A percentile compares a stretch with the other conserved stretches of the same genome.
phyloP scores from a whole-genome alignment of 2,888 invertebrate species.

The Liopterus haemorrhoidalis region DNA sequence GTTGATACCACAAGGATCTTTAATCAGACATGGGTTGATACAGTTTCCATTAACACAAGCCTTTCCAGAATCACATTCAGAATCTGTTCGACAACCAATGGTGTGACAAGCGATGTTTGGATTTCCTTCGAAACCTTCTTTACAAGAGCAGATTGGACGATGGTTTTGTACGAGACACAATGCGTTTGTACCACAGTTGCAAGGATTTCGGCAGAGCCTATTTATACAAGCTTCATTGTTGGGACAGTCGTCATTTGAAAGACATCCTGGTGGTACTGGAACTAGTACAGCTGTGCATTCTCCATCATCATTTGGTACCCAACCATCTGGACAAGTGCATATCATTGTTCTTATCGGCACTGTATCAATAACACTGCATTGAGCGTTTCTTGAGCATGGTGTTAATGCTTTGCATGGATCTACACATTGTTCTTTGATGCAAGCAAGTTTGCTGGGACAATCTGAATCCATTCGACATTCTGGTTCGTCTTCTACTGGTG shows the following conservation, averaged over 20 bases:
- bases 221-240: slow-evolving; percentile 78
- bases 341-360: slow-evolving; percentile 81
- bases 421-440: slow-evolving; percentile 70
- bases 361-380: slow-evolving; percentile 78
- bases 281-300: slow-evolving; percentile 68
- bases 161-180: slow-evolving; percentile 77
- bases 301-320: slow-evolving; percentile 72
- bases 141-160: slow-evolving; percentile 80
- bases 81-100: slow-evolving; percentile 75
- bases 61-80: slow-evolving; percentile 76
- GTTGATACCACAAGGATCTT: slow-evolving; percentile 74
- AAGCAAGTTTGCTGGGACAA: slow-evolving; percentile 74
- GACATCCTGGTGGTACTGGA: slow-evolving; percentile 69
- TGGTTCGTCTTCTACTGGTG: slow-evolving; percentile 49
- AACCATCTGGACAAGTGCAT: slow-evolving; percentile 81
- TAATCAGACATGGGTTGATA: slow-evolving; percentile 76
- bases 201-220: slow-evolving; percentile 78
- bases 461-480: slow-evolving; percentile 74
- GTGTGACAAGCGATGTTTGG: slow-evolving; percentile 74
- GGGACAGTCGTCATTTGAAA: slow-evolving; percentile 71
- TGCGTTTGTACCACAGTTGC: slow-evolving; percentile 80
- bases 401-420: slow-evolving; percentile 71
- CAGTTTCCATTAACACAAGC: slow-evolving; percentile 82
- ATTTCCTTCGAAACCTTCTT: slow-evolving; percentile 78
- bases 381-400: slow-evolving; percentile 69